Percentiles rank a stretch among this genome's conserved stretches.
Evolutionary conservation across 2,113 vertebrate genomes (phyloP).

Genomic region (Ancistrus triradiatus): DNA sequence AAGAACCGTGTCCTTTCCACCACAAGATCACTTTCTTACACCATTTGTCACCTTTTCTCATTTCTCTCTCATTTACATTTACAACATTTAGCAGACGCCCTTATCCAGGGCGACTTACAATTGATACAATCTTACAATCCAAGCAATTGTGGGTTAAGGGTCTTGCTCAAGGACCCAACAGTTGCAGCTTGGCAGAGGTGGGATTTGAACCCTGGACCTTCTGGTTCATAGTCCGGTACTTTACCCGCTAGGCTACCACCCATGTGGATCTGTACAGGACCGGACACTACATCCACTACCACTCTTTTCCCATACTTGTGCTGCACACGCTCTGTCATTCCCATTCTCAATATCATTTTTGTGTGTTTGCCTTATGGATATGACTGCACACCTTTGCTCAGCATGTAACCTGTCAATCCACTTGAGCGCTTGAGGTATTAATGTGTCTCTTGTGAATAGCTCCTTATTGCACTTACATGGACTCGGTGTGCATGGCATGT

Average conservation of each 20-base stretch:
- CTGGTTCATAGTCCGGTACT: too few species aligned
- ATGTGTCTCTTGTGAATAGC: conserved; percentile 28
- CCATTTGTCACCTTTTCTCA: conserved; percentile 29
- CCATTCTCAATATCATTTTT: conserved; percentile 17
- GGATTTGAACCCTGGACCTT: too few species aligned
- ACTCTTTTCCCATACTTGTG: background rate
- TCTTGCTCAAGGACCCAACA: too few species aligned
- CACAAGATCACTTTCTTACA: background rate
- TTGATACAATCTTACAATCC: too few species aligned
- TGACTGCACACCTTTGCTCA: conserved; percentile 28
- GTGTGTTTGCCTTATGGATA: conserved; percentile 31
- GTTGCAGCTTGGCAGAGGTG: too few species aligned
- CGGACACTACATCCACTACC: conserved; percentile 17
- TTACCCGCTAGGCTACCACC: conserved; percentile 2
- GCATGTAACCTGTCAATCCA: conserved; percentile 42
- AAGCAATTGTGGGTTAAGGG: too few species aligned
- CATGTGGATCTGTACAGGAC: background rate
- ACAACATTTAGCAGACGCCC: too few species aligned
- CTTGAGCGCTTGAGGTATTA: conserved; percentile 24
- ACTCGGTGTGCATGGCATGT: background rate
- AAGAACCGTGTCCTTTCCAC: background rate
- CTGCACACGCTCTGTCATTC: conserved; percentile 10
- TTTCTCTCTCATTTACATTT: conserved; percentile 4
- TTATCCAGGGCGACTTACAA: too few species aligned
- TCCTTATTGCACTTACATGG: background rate